These are phyloP conservation scores for Centrocercus urophasianus DNA, from an alignment of 2,113 vertebrate genomes.

Conservation along the genomic window DNA sequence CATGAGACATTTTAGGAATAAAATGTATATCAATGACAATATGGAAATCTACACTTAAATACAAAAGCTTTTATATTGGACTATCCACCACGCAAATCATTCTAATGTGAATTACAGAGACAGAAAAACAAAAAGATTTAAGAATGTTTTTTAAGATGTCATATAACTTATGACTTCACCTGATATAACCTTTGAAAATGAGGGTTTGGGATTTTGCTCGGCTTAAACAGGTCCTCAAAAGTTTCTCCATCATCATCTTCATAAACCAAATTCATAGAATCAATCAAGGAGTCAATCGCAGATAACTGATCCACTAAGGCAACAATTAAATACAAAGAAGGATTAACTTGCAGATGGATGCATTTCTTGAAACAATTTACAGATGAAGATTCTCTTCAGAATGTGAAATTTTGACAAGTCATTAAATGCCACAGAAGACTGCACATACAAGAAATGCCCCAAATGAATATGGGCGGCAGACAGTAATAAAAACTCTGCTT, in stretches of 20 bases:
- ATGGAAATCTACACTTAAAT: not conserved
- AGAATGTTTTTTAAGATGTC: not conserved
- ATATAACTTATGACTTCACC: slow-evolving; percentile 75
- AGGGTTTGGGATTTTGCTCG: slow-evolving; percentile 91
- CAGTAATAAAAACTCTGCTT: not conserved
- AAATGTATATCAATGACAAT: not conserved
- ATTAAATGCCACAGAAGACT: not conserved
- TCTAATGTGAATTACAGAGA: not conserved
- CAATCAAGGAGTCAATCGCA: slow-evolving; percentile 89
- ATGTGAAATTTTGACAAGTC: not conserved
- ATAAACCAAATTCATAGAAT: slow-evolving; percentile 91
- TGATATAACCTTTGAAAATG: slow-evolving; percentile 94
- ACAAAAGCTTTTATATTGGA: not conserved
- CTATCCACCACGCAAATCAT: not conserved
- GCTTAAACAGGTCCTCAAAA: slow-evolving; percentile 86
- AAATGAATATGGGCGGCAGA: slow-evolving; percentile 1
- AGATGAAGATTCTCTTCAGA: not conserved
- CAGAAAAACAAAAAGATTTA: not conserved
- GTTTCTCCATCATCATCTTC: slow-evolving; percentile 81
- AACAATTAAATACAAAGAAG: slow-evolving; percentile 22
- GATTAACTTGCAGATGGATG: not conserved
- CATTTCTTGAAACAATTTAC: slow-evolving; percentile 4
- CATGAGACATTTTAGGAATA: not conserved
- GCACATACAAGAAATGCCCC: not conserved
- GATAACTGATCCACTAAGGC: slow-evolving; percentile 85